A percentile compares a stretch with the other conserved stretches of the same genome.
Conservation (phyloP, 2,797 vertebrate genomes). For the Pitangus sulphuratus region DNA sequence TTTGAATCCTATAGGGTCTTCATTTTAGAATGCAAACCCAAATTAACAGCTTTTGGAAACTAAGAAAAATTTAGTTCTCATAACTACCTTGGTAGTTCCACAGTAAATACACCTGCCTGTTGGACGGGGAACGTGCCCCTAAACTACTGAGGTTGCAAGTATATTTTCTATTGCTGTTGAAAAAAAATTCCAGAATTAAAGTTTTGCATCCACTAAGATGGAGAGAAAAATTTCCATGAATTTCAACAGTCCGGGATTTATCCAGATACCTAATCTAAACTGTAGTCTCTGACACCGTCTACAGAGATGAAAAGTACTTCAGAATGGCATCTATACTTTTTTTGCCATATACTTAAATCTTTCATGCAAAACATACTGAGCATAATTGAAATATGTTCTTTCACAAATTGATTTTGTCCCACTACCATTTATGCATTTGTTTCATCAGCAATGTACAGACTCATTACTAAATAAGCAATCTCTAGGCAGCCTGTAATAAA, state of each 20-base stretch:
- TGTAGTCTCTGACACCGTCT: not conserved
- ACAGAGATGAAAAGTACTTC: not conserved
- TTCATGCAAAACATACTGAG: not conserved
- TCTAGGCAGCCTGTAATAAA: slow-evolving; percentile 21
- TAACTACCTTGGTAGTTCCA: not conserved
- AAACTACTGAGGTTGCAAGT: not conserved
- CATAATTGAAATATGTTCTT: not conserved
- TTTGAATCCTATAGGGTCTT: not conserved
- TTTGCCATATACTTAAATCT: not conserved
- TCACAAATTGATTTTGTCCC: not conserved
- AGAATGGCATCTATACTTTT: not conserved
- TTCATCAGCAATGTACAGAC: not conserved
- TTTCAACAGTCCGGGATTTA: not conserved
- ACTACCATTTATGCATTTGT: not conserved
- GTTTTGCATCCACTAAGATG: not conserved
- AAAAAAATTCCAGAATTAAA: not conserved
- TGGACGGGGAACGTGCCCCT: not conserved
- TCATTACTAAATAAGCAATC: slow-evolving; percentile 23
- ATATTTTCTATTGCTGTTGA: not conserved
- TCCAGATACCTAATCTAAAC: not conserved
- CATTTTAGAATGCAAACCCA: not conserved
- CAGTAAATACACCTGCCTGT: not conserved
- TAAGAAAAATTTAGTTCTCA: not conserved
- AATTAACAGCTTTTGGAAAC: not conserved
- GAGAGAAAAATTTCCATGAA: not conserved